These are phyloP conservation scores for Amphipyra tragopoginis DNA, from an alignment of 2,888 invertebrate species.

Conservation along the genomic window DNA sequence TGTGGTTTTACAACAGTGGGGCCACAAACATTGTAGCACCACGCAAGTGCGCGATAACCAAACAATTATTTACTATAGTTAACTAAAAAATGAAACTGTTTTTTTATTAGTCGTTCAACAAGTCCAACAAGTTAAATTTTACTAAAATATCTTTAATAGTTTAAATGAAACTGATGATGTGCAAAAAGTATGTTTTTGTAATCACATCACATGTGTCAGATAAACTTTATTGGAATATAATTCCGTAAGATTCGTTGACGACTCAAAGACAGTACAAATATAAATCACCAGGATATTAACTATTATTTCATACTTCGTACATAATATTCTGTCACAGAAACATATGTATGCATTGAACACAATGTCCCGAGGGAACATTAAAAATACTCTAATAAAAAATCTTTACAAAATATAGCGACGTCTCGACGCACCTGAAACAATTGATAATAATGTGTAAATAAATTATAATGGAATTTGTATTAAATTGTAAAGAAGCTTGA, in stretches of 20 bases:
- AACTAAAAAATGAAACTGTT: background rate
- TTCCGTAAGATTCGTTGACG: constrained; percentile 28
- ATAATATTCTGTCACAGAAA: constrained; percentile 25
- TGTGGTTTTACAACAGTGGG: no score
- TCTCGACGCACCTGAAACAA: constrained; percentile 60
- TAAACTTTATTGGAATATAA: constrained; percentile 22
- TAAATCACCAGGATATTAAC: constrained; percentile 34
- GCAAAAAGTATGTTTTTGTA: background rate
- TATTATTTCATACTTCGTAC: constrained; percentile 28
- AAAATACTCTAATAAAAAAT: constrained; percentile 52
- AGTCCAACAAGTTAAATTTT: constrained; percentile 4
- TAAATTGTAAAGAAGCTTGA: no score
- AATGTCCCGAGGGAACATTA: constrained; percentile 26
- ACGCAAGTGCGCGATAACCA: background rate
- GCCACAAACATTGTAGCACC: background rate
- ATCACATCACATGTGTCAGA: constrained; percentile 17
- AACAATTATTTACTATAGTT: background rate
- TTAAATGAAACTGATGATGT: no score
- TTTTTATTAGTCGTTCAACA: background rate
- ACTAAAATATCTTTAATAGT: no score
- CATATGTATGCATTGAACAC: constrained; percentile 16
- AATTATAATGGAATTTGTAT: no score
- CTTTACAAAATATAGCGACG: constrained; percentile 58
- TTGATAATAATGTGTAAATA: no score
- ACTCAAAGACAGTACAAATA: constrained; percentile 22